Evolutionary conservation across 2,113 vertebrate species (phyloP).

Genomic region (Butorides virescens): DNA sequence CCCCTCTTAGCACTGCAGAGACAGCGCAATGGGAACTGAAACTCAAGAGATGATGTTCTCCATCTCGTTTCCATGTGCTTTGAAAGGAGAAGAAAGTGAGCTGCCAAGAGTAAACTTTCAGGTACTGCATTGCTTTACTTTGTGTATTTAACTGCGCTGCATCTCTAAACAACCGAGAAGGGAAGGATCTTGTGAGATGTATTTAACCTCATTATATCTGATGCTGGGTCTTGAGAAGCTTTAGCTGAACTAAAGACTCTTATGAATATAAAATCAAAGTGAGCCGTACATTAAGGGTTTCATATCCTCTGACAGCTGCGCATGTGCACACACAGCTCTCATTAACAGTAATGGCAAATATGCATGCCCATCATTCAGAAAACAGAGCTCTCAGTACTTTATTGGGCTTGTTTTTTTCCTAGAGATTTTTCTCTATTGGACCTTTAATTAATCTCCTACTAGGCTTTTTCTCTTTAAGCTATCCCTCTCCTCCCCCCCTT

Average conservation of each 20-base stretch:
- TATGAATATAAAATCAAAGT: slow-evolving; percentile 67
- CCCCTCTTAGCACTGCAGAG: not conserved
- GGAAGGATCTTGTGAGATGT: slow-evolving; percentile 40
- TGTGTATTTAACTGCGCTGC: not conserved
- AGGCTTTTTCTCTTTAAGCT: slow-evolving; percentile 48
- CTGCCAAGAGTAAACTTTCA: slow-evolving; percentile 17
- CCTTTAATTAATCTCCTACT: slow-evolving; percentile 75
- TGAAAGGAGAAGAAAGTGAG: not conserved
- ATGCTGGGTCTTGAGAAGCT: slow-evolving; percentile 57
- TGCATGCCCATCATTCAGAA: slow-evolving; percentile 21
- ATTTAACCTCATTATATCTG: slow-evolving; percentile 57
- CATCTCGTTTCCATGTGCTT: not conserved
- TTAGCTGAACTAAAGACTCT: slow-evolving; percentile 68
- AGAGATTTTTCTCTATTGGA: slow-evolving; percentile 67
- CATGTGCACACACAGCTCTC: slow-evolving; percentile 32
- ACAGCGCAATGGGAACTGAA: not conserved
- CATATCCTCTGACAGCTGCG: slow-evolving; percentile 43
- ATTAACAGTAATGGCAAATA: slow-evolving; percentile 32
- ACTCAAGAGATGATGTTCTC: not conserved
- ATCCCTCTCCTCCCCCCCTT: slow-evolving; percentile 4
- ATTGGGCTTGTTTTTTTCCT: slow-evolving; percentile 12
- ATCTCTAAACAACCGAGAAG: not conserved
- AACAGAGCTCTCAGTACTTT: slow-evolving; percentile 58
- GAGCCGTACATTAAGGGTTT: slow-evolving; percentile 50
- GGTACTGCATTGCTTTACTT: not conserved